A percentile compares a stretch with the other conserved stretches of the same genome.
phyloP scores from a whole-genome alignment of 1,140 invertebrate species.

The Bombus picipes region DNA sequence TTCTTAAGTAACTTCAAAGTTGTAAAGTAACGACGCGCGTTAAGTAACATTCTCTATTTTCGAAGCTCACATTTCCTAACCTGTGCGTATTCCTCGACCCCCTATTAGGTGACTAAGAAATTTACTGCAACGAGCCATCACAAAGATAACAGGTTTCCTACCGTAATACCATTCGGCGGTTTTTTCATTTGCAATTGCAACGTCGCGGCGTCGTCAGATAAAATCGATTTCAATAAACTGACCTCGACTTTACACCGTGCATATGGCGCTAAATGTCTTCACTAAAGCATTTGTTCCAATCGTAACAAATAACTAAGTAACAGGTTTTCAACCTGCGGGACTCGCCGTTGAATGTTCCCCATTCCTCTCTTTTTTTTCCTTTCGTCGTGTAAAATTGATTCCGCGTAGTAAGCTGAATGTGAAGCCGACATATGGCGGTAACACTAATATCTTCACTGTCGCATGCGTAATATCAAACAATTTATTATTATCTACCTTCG shows the following conservation, averaged over 20 bases:
- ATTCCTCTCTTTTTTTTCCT: neutral
- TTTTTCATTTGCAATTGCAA: neutral
- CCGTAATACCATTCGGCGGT: neutral
- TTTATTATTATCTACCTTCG: neutral
- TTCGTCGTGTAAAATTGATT: neutral
- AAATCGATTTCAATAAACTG: constrained; percentile 38
- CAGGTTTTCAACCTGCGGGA: constrained; percentile 17
- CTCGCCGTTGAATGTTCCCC: neutral
- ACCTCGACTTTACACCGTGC: neutral
- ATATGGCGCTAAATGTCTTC: constrained; percentile 27
- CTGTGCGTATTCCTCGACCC: neutral
- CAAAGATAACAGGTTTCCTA: constrained; percentile 28
- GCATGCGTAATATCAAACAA: neutral
- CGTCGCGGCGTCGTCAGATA: neutral
- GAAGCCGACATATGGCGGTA: too few species aligned
- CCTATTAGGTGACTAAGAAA: neutral
- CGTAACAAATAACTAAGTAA: constrained; percentile 25
- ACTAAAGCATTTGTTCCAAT: constrained; percentile 20
- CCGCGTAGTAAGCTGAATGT: neutral
- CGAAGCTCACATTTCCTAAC: neutral
- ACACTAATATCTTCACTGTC: neutral
- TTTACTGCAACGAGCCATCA: constrained; percentile 9
- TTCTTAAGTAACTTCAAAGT: too few species aligned
- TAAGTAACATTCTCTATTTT: neutral
- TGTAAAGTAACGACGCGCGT: too few species aligned